Evolutionary conservation across 2,797 vertebrate species (phyloP).

Genomic region (Diplodus sargus): DNA sequence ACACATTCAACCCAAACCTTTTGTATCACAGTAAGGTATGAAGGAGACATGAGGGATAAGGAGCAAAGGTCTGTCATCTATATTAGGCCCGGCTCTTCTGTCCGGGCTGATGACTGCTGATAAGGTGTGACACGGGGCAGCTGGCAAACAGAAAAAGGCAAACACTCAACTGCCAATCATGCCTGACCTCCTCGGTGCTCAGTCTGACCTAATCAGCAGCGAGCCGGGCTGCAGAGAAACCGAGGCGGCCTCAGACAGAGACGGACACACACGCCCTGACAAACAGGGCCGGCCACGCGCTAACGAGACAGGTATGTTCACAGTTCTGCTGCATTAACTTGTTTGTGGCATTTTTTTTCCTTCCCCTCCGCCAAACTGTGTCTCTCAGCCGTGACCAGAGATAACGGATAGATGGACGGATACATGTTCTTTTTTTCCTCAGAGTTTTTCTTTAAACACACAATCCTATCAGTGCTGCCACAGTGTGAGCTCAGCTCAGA

Average conservation of each 20-base stretch:
- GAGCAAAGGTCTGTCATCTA: conserved; percentile 26
- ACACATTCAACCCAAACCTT: neutral
- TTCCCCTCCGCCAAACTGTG: neutral
- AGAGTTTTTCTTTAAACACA: neutral
- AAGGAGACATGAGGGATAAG: conserved; percentile 24
- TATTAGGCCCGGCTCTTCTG: conserved; percentile 28
- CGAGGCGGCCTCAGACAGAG: conserved; percentile 23
- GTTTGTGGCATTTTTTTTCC: neutral
- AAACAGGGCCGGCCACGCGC: neutral
- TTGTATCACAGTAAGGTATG: conserved; percentile 2
- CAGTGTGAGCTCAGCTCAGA: neutral
- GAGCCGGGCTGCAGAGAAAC: conserved; percentile 37
- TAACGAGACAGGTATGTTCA: neutral
- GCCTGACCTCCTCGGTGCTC: conserved; percentile 49
- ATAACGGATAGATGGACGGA: neutral
- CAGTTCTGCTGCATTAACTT: neutral
- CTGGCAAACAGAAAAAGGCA: conserved; percentile 61
- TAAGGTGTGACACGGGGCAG: conserved; percentile 65
- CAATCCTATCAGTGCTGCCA: neutral
- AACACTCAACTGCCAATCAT: conserved; percentile 73
- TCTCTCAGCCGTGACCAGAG: neutral
- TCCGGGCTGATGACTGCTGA: conserved; percentile 60
- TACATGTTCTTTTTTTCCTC: neutral
- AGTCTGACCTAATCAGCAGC: conserved; percentile 56
- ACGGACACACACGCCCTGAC: conserved; percentile 1